Evolutionary conservation across 2,797 vertebrate genomes (phyloP).

Genomic region (Cynodonichthys magdalenae): DNA sequence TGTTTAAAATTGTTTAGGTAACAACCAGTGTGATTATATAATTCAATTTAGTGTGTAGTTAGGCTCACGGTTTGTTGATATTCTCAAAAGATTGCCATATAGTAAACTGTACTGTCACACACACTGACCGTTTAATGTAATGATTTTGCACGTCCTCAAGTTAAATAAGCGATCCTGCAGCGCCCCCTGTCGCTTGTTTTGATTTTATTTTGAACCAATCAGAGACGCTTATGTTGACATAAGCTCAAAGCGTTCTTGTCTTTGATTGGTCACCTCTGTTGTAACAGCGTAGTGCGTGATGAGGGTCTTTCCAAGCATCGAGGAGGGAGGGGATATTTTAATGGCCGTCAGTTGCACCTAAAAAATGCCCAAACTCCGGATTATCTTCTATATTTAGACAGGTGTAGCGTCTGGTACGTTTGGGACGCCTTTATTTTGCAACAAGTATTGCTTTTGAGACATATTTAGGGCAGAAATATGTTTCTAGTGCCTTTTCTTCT

Average conservation of each 20-base stretch:
- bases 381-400: conserved; percentile 60
- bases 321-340: conserved; percentile 82
- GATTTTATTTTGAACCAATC: conserved; percentile 56
- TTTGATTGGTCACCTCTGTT: conserved; percentile 62
- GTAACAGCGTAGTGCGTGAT: conserved; percentile 41
- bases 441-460: neutral
- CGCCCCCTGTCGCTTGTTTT: conserved; percentile 60
- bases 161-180: conserved; percentile 36
- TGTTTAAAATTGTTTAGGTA: no score
- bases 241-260: neutral
- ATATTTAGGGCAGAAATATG: conserved; percentile 11
- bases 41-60: no score
- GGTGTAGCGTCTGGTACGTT: neutral
- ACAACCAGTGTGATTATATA: no score
- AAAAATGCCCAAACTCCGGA: conserved; percentile 72
- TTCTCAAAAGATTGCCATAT: no score
- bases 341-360: conserved; percentile 78
- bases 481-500: conserved; percentile 46
- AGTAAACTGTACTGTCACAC: no score
- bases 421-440: conserved; percentile 3
- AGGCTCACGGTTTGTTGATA: no score
- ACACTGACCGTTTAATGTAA: no score
- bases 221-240: conserved; percentile 37
- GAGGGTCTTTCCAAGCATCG: conserved; percentile 60
- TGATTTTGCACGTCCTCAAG: conserved; percentile 30